A percentile compares a stretch with the other conserved stretches of the same genome.
Evolutionary conservation across 2,888 invertebrate species (phyloP).

Genomic region (Amphipyra berbera): DNA sequence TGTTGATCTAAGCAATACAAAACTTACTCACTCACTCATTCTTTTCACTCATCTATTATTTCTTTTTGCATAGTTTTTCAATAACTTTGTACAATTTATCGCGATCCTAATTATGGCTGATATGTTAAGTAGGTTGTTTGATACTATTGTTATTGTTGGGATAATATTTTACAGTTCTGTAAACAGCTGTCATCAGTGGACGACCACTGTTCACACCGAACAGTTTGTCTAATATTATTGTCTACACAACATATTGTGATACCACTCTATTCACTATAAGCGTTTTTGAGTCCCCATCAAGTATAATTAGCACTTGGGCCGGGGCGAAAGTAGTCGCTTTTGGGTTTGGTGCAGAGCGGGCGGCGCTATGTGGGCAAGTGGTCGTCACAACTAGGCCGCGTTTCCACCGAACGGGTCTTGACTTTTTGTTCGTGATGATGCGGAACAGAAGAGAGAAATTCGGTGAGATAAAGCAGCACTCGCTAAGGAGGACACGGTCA

Average conservation of each 20-base stretch:
- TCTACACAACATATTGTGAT: constrained; percentile 52
- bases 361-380: constrained; percentile 68
- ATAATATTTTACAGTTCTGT: constrained; percentile 17
- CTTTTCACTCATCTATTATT: no score
- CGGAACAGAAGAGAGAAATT: constrained; percentile 89
- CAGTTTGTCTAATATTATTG: constrained; percentile 55
- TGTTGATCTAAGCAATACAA: no score
- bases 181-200: constrained; percentile 24
- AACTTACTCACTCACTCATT: no score
- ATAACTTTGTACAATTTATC: no score
- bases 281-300: constrained; percentile 67
- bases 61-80: no score
- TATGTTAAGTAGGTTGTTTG: background rate
- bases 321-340: constrained; percentile 68
- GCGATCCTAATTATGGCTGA: background rate
- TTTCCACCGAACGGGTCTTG: constrained; percentile 84
- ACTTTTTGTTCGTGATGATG: constrained; percentile 88
- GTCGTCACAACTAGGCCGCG: constrained; percentile 83
- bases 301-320: constrained; percentile 70
- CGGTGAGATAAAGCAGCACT: constrained; percentile 85
- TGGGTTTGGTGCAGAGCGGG: constrained; percentile 63
- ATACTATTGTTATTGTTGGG: background rate
- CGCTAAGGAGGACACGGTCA: constrained; percentile 87
- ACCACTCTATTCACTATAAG: constrained; percentile 56
- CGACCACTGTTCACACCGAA: constrained; percentile 8